phyloP scores from a whole-genome alignment of 2,797 vertebrate genomes.

The Limnodromus scolopaceus region DNA sequence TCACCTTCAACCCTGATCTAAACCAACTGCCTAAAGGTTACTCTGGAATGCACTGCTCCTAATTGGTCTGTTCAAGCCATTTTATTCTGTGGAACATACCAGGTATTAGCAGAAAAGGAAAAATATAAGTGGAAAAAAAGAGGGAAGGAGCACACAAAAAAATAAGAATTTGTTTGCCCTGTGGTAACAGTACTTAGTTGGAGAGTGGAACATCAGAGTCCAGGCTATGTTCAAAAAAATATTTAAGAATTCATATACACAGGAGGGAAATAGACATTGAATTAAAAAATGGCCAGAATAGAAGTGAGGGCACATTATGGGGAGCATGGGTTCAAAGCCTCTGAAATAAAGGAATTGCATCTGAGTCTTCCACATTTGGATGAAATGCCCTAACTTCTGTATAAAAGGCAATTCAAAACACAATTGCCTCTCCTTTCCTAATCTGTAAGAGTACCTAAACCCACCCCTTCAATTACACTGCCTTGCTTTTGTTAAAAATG shows the following conservation, averaged over 20 bases:
- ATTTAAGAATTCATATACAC: background rate
- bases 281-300: background rate
- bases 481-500: background rate
- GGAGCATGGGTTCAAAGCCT: background rate
- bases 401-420: background rate
- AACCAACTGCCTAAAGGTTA: background rate
- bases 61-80: background rate
- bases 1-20: background rate
- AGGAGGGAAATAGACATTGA: background rate
- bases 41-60: background rate
- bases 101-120: background rate
- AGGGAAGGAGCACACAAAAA: background rate
- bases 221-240: background rate
- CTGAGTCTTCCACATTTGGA: fast-evolving
- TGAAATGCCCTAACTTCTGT: background rate
- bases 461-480: background rate
- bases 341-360: background rate
- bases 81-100: background rate
- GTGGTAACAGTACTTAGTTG: background rate
- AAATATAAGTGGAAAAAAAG: fast-evolving
- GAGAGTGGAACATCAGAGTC: background rate
- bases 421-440: background rate
- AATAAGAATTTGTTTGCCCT: background rate
- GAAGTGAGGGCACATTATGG: background rate
- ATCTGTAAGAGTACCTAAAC: background rate